phyloP scores from a whole-genome alignment of 2,797 vertebrate species.

The Ptychadena robeensis region DNA sequence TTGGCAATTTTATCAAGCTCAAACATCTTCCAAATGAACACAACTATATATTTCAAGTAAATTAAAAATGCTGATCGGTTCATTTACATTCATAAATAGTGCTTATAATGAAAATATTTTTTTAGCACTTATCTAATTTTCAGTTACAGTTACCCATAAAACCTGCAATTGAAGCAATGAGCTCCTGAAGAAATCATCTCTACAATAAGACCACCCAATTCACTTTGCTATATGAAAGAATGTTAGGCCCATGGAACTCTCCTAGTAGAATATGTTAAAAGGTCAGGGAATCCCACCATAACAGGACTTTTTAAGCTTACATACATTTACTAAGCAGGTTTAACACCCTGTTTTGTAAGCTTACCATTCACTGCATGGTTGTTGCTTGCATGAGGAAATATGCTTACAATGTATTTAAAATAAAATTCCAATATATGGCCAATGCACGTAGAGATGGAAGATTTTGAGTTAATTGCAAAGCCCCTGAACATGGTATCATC shows the following conservation, averaged over 20 bases:
- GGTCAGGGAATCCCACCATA: neutral
- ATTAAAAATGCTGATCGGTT: neutral
- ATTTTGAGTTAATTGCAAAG: no score
- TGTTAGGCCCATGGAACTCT: no score
- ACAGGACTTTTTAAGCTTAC: neutral
- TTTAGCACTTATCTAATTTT: conserved; percentile 4
- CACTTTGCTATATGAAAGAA: neutral
- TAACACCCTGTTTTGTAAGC: neutral
- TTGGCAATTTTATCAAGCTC: neutral
- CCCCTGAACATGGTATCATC: no score
- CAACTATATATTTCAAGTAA: neutral
- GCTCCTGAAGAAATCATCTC: neutral
- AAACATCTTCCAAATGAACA: neutral
- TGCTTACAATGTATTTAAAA: neutral
- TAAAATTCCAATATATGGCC: neutral
- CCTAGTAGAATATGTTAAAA: neutral
- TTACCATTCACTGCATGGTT: neutral
- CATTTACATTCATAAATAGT: neutral
- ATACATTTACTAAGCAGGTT: neutral
- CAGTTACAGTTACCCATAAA: neutral
- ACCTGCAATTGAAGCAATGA: neutral
- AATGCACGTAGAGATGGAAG: no score
- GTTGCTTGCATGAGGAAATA: neutral
- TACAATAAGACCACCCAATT: neutral
- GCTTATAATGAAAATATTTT: neutral